Evolutionary conservation across 2,797 vertebrate species (phyloP).

Genomic region (Anguilla pacifica): DNA sequence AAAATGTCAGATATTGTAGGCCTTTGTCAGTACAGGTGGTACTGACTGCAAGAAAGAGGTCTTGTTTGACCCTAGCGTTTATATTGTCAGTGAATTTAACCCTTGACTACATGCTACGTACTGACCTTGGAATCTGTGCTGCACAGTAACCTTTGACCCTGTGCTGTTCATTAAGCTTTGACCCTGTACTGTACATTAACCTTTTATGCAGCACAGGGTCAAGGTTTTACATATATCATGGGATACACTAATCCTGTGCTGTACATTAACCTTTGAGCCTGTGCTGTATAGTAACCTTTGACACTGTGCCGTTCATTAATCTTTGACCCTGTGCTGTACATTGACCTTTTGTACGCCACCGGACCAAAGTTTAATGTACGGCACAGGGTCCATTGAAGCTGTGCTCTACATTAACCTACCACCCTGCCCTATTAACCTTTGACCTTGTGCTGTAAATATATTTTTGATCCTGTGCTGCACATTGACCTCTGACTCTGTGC

Average conservation of each 20-base stretch:
- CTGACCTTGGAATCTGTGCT: background rate
- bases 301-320: background rate
- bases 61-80: background rate
- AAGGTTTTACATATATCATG: too few relatives aligned
- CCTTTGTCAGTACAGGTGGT: background rate
- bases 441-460: background rate
- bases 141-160: background rate
- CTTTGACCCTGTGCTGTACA: background rate
- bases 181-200: background rate
- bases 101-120: background rate
- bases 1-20: background rate
- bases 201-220: background rate
- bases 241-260: background rate
- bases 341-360: too few relatives aligned
- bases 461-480: background rate
- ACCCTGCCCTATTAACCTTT: background rate
- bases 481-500: background rate
- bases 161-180: background rate
- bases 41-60: background rate
- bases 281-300: background rate
- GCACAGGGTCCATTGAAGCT: too few relatives aligned
- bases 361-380: too few relatives aligned
- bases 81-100: background rate
- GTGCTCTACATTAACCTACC: too few relatives aligned
- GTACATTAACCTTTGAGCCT: background rate